These are phyloP conservation scores for Protobothrops flavoviridis DNA, from an alignment of 2,113 vertebrate species.

Conservation along the genomic window DNA sequence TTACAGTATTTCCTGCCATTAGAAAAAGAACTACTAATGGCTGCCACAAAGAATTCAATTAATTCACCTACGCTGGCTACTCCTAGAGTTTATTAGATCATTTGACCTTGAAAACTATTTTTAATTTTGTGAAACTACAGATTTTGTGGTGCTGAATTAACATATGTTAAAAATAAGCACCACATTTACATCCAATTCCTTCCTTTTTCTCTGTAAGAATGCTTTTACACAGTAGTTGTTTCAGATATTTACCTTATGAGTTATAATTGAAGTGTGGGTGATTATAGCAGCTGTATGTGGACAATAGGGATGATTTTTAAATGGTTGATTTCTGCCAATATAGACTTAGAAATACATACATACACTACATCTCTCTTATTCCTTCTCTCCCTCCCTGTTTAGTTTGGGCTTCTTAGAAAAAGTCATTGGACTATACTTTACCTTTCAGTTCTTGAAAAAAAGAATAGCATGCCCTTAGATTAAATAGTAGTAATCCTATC, in stretches of 20 bases:
- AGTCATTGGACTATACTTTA: neutral
- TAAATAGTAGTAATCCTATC: neutral
- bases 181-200: neutral
- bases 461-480: neutral
- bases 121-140: neutral
- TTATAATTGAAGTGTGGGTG: neutral
- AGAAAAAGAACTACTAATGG: neutral
- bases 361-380: neutral
- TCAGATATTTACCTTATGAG: neutral
- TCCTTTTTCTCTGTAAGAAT: neutral
- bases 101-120: neutral
- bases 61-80: neutral
- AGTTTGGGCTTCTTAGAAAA: neutral
- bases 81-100: neutral
- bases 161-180: neutral
- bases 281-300: neutral
- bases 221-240: neutral
- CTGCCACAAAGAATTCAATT: neutral
- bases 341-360: neutral
- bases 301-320: neutral
- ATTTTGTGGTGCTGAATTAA: neutral
- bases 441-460: neutral
- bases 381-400: neutral
- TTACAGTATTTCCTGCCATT: neutral
- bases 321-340: neutral